These are phyloP conservation scores for Atherix ibis DNA, from an alignment of 2,888 invertebrate genomes.

Conservation along the genomic window DNA sequence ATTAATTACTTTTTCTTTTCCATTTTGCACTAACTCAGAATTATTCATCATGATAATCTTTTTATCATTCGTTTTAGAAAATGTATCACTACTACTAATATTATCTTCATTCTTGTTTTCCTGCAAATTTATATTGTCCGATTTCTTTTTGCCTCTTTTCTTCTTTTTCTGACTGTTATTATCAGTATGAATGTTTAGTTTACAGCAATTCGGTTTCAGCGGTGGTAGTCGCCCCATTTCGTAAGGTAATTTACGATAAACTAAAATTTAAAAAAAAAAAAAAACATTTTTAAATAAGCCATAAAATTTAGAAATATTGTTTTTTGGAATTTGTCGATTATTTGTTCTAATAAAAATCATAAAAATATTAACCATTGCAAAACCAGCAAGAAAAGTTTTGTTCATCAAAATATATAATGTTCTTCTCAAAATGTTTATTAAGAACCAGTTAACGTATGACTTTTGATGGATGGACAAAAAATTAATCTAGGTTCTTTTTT, in stretches of 20 bases:
- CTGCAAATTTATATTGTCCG: neutral
- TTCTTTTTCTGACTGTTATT: constrained; percentile 35
- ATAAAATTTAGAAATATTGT: too few species aligned
- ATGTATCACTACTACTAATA: constrained; percentile 20
- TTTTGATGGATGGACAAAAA: too few species aligned
- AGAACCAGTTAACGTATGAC: too few species aligned
- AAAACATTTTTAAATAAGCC: too few species aligned
- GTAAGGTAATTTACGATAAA: constrained; percentile 45
- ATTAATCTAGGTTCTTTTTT: too few species aligned
- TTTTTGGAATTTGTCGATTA: too few species aligned
- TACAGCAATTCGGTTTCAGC: constrained; percentile 35
- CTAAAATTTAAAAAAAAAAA: constrained; percentile 10
- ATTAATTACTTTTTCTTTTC: constrained; percentile 18
- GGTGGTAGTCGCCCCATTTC: constrained; percentile 53
- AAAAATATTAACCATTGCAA: too few species aligned
- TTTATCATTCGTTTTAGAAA: constrained; percentile 13
- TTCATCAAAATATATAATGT: too few species aligned
- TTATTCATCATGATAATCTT: constrained; percentile 10
- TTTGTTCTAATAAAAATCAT: too few species aligned
- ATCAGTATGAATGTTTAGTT: constrained; percentile 34
- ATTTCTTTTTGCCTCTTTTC: constrained; percentile 23
- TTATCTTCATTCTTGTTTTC: constrained; percentile 1
- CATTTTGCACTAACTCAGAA: neutral
- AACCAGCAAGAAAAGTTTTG: too few species aligned
- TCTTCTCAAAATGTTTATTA: too few species aligned